Evolutionary conservation across 2,888 invertebrate species (phyloP).

Genomic region (Rhingia rostrata): DNA sequence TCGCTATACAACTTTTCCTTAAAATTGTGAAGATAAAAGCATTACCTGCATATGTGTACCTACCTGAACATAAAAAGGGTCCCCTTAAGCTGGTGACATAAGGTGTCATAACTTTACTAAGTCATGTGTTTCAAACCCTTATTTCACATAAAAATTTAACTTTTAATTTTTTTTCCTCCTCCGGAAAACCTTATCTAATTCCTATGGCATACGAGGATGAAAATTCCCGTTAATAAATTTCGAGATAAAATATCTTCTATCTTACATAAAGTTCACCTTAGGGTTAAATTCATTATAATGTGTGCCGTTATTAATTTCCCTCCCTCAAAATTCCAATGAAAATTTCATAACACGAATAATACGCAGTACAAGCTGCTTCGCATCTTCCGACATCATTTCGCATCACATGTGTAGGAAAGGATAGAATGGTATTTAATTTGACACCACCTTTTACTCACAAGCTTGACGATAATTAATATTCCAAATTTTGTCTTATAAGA

Average conservation of each 20-base stretch:
- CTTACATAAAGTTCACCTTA: constrained; percentile 62
- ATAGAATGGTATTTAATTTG: constrained; percentile 54
- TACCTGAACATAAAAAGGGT: too few species aligned
- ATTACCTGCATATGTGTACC: too few species aligned
- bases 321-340: constrained; percentile 58
- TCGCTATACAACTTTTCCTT: too few species aligned
- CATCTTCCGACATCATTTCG: not conserved
- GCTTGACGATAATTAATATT: constrained; percentile 61
- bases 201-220: constrained; percentile 6
- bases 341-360: constrained; percentile 56
- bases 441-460: constrained; percentile 49
- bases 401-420: not conserved
- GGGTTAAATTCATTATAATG: constrained; percentile 63
- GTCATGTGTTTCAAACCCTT: too few species aligned
- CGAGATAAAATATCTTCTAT: constrained; percentile 64
- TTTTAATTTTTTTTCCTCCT: not conserved
- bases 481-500: constrained; percentile 61
- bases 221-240: constrained; percentile 59
- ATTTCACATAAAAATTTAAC: too few species aligned
- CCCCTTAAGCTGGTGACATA: too few species aligned
- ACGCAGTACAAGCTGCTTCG: constrained; percentile 31
- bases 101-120: too few species aligned
- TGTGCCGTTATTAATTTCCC: constrained; percentile 51
- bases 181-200: not conserved
- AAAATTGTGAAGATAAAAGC: too few species aligned